Base-by-base conservation (phyloP, 2,113 vertebrate genomes). In the Pseudorasbora parva region DNA sequence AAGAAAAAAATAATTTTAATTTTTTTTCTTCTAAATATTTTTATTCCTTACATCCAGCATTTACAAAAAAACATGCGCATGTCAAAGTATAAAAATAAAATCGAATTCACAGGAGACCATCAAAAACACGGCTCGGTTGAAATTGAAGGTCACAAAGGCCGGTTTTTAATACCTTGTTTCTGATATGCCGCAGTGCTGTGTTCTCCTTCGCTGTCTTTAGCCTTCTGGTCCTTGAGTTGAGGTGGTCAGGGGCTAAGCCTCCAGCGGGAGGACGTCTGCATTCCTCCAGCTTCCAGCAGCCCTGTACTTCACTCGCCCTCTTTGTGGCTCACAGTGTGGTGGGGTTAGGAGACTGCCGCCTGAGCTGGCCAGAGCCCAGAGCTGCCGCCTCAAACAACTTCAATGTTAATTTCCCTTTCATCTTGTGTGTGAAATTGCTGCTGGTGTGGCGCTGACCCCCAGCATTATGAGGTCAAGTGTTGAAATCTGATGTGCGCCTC, bases 351-450 rank as follows among this genome's bases (percentile, higher is more conserved):
- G 87, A 85, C 71, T 69, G 87, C 49, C 15, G 78, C 64, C 75
- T 82, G 78, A 66, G 37, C 79, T 56, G 43, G 84, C 51, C 82
- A n/a, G 83, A 81, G 83, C 86, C 81, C 43, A 19, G 69, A 87
- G 88, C 86, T 85, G 76, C 84, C 21, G 82, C 86, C 85, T 86
- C 78, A 72, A 75, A 84, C 80, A 79, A 83, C 84, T 86, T 85
- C 80, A 89, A 71, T 84, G 84, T 89, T 90, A 83, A 90, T 91
- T 90, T 91, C 89, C 90, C 87, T 90, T 89, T 90, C 89, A 91
- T 91, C 89, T 90, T 89, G 87, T 87, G 89, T 91, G 89, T 90
- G 90, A 91, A 91, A 91, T 91, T 88, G 86, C 85, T 85, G 86
- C 84, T 84, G 88, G 88, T 90, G 89, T 87, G 83, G 84, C 21